Evolutionary conservation across 2,113 vertebrate genomes (phyloP).

Genomic region (Gavialis gangeticus): DNA sequence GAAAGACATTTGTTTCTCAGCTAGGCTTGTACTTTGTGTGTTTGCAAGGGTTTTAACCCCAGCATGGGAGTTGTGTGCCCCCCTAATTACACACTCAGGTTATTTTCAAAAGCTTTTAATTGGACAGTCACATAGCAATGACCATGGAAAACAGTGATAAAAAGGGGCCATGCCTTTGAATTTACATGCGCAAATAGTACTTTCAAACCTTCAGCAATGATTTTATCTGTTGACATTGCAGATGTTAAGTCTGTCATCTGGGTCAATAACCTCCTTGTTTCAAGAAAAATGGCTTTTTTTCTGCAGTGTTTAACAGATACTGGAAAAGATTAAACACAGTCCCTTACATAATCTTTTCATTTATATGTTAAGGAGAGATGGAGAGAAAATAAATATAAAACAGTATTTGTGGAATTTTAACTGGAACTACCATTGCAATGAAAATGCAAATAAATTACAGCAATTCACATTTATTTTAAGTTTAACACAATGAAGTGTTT

Average conservation of each 20-base stretch:
- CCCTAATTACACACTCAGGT: conserved; percentile 73
- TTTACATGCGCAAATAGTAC: conserved; percentile 65
- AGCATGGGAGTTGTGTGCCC: conserved; percentile 51
- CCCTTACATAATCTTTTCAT: conserved; percentile 71
- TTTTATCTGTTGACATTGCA: conserved; percentile 71
- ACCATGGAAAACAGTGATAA: conserved; percentile 65
- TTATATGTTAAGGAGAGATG: conserved; percentile 44
- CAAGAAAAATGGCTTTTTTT: conserved; percentile 65
- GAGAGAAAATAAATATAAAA: conserved; percentile 44
- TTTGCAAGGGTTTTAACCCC: conserved; percentile 70
- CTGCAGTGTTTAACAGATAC: conserved; percentile 60
- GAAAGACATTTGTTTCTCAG: conserved; percentile 47
- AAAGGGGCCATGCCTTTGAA: conserved; percentile 67
- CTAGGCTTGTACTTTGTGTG: conserved; percentile 71
- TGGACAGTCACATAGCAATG: conserved; percentile 60
- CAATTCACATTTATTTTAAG: background rate
- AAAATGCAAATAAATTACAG: conserved; percentile 33
- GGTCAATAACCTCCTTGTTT: conserved; percentile 67
- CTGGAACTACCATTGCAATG: conserved; percentile 1
- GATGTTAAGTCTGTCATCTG: conserved; percentile 56
- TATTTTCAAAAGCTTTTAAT: conserved; percentile 79
- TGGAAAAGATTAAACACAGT: conserved; percentile 63
- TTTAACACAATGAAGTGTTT: conserved; percentile 10
- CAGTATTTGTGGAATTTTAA: conserved; percentile 43
- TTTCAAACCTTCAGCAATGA: conserved; percentile 46